Evolutionary conservation across 2,797 vertebrate species (phyloP).

Genomic region (Gallinago nigripennis): DNA sequence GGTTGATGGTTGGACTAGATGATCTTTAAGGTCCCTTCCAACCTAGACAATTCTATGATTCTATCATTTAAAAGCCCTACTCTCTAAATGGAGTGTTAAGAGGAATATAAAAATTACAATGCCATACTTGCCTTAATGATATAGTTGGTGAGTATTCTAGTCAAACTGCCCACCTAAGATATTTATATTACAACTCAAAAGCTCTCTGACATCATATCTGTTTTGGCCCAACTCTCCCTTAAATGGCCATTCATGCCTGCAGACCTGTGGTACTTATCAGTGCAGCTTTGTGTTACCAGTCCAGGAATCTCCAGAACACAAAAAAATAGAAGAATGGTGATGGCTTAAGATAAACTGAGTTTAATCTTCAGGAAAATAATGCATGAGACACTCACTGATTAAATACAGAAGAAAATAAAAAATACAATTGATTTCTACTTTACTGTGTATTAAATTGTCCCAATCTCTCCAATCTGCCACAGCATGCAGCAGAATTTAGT

Average conservation of each 20-base stretch:
- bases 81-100: background rate
- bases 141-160: background rate
- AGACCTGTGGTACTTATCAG: background rate
- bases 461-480: background rate
- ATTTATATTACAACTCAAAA: background rate
- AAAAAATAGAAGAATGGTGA: background rate
- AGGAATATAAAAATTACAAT: background rate
- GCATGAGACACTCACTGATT: background rate
- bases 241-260: background rate
- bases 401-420: background rate
- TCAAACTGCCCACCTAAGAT: background rate
- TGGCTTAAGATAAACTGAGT: background rate
- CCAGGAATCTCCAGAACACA: background rate
- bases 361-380: background rate
- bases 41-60: too few relatives aligned
- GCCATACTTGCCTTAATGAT: background rate
- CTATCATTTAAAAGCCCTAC: background rate
- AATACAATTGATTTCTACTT: background rate
- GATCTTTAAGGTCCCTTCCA: too few relatives aligned
- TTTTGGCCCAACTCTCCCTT: background rate
- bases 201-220: background rate
- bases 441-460: background rate
- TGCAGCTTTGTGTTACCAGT: background rate
- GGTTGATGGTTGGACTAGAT: too few relatives aligned
- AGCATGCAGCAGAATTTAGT: background rate